Conservation (phyloP, 2,888 invertebrate species). For the Nezara viridula region DNA sequence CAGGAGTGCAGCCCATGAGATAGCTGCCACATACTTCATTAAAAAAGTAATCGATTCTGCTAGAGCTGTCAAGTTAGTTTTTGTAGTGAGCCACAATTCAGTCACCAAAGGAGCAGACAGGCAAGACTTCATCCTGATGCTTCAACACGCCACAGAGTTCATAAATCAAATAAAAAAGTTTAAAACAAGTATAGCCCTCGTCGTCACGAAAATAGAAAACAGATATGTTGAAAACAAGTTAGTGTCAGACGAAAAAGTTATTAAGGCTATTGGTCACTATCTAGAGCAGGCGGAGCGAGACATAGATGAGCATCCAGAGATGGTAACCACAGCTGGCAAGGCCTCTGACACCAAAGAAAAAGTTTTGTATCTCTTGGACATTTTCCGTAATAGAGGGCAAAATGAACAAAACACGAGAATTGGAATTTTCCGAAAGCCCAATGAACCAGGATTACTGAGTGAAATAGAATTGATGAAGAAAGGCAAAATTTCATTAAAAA, state of each 20-base stretch:
- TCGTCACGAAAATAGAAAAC: constrained; percentile 54
- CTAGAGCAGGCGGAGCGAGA: background rate
- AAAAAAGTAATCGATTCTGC: constrained; percentile 47
- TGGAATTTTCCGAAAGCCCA: constrained; percentile 42
- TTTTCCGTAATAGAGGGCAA: background rate
- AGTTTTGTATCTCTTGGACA: constrained; percentile 11
- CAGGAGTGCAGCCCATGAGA: constrained; percentile 51
- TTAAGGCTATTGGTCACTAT: background rate
- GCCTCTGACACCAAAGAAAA: background rate
- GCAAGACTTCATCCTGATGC: constrained; percentile 6
- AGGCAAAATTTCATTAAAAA: constrained; percentile 20
- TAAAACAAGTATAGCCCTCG: constrained; percentile 42
- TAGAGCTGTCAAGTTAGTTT: constrained; percentile 27
- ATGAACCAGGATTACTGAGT: background rate
- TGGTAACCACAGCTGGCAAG: background rate
- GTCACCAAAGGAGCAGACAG: constrained; percentile 47
- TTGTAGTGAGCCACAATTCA: constrained; percentile 37
- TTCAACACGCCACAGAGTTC: constrained; percentile 14
- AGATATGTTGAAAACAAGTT: background rate
- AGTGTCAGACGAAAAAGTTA: constrained; percentile 30
- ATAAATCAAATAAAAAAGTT: constrained; percentile 15
- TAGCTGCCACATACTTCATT: constrained; percentile 49
- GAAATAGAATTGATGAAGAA: constrained; percentile 11
- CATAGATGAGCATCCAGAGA: background rate
- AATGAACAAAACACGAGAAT: background rate